Evolutionary conservation across 2,113 vertebrate genomes (phyloP).

Genomic region (Petroica traversi): DNA sequence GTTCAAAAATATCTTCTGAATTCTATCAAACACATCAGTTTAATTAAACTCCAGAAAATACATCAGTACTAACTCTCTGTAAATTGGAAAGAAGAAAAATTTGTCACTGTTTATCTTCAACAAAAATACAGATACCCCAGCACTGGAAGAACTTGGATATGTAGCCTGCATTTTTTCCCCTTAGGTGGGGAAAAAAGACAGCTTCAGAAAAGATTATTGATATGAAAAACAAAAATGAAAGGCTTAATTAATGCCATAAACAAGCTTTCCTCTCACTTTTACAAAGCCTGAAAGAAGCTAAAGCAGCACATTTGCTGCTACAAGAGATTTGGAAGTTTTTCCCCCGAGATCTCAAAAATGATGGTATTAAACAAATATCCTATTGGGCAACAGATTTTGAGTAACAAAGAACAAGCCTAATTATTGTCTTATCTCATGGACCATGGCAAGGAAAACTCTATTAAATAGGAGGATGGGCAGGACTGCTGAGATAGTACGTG

Average conservation of each 20-base stretch:
- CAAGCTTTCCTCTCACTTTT: background rate
- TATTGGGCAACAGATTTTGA: background rate
- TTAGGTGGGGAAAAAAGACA: background rate
- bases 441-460: background rate
- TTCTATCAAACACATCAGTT: conserved; percentile 15
- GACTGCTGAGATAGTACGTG: background rate
- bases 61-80: background rate
- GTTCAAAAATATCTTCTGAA: conserved; percentile 33
- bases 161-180: background rate
- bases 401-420: background rate
- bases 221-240: background rate
- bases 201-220: background rate
- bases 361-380: background rate
- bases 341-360: background rate
- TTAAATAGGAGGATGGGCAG: background rate
- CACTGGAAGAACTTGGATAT: background rate
- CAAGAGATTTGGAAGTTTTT: background rate
- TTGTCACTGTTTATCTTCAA: background rate
- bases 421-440: background rate
- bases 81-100: background rate
- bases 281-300: background rate
- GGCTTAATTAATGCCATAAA: background rate
- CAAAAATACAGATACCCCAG: background rate
- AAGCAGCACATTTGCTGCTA: background rate
- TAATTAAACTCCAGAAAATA: background rate